These are phyloP conservation scores for Conistra vaccinii DNA, from an alignment of 2,888 invertebrate genomes.

Conservation along the genomic window DNA sequence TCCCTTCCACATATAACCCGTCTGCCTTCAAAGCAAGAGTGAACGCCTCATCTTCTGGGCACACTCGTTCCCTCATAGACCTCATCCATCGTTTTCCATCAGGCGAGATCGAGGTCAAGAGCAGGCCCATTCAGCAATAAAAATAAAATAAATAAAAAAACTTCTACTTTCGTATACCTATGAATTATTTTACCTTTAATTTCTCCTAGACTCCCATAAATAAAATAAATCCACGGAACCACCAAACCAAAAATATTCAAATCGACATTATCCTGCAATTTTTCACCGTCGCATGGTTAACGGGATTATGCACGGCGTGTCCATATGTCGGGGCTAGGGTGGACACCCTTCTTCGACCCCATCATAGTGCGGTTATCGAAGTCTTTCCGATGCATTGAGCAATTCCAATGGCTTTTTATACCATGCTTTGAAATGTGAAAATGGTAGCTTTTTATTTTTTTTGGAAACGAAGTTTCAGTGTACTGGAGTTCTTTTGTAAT, in stretches of 20 bases:
- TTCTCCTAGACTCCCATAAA: slow-evolving; percentile 3
- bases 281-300: slow-evolving; percentile 71
- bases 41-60: too few relatives aligned
- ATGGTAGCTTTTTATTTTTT: slow-evolving; percentile 35
- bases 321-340: slow-evolving; percentile 70
- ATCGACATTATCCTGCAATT: slow-evolving; percentile 63
- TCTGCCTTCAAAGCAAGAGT: too few relatives aligned
- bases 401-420: slow-evolving; percentile 68
- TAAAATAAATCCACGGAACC: slow-evolving; percentile 56
- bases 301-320: slow-evolving; percentile 70
- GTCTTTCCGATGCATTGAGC: slow-evolving; percentile 73
- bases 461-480: slow-evolving; percentile 52
- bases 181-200: slow-evolving; percentile 6
- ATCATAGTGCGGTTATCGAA: slow-evolving; percentile 66
- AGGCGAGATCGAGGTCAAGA: too few relatives aligned
- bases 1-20: too few relatives aligned
- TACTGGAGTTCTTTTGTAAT: slow-evolving; percentile 43
- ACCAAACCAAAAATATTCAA: slow-evolving; percentile 33
- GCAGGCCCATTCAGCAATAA: too few relatives aligned
- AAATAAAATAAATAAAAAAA: too few relatives aligned
- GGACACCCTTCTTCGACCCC: slow-evolving; percentile 58
- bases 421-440: slow-evolving; percentile 57
- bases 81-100: too few relatives aligned
- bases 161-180: not conserved
- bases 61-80: too few relatives aligned